These are phyloP conservation scores for Myopa testacea DNA, from an alignment of 2,888 invertebrate genomes.

Conservation along the genomic window DNA sequence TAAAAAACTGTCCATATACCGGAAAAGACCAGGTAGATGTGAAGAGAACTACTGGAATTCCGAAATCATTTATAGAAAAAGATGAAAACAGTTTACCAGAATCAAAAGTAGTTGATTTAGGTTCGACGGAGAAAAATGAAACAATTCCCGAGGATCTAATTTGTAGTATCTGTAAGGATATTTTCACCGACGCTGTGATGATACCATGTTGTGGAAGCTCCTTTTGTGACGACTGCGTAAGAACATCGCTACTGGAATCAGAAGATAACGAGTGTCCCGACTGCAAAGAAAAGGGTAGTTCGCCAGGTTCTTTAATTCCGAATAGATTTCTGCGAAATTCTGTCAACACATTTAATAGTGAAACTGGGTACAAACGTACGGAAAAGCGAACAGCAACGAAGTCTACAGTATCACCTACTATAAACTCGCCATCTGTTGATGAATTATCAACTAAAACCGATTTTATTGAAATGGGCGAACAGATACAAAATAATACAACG, in stretches of 20 bases:
- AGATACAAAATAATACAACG: not conserved
- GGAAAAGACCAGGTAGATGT: constrained; percentile 77
- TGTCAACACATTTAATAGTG: constrained; percentile 90
- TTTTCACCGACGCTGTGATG: constrained; percentile 95
- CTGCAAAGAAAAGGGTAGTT: constrained; percentile 92
- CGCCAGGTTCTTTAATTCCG: constrained; percentile 92
- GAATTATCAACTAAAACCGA: constrained; percentile 35
- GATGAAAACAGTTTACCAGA: constrained; percentile 70
- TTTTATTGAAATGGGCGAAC: constrained; percentile 27
- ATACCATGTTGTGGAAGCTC: constrained; percentile 98
- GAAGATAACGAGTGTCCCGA: constrained; percentile 96
- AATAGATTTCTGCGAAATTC: constrained; percentile 91
- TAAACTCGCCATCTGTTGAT: constrained; percentile 3
- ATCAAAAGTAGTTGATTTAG: not conserved
- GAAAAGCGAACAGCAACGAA: constrained; percentile 7
- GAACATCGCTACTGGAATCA: constrained; percentile 88
- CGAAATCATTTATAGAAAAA: constrained; percentile 92
- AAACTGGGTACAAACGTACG: constrained; percentile 80
- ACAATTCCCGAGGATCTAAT: constrained; percentile 91
- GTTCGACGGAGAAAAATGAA: constrained; percentile 69
- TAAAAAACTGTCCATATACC: constrained; percentile 87
- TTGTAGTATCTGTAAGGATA: constrained; percentile 92
- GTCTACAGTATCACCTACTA: not conserved
- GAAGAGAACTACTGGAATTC: constrained; percentile 97
- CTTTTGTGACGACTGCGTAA: constrained; percentile 98